Conservation (phyloP, 2,797 vertebrate genomes). For the Tachyglossus aculeatus region DNA sequence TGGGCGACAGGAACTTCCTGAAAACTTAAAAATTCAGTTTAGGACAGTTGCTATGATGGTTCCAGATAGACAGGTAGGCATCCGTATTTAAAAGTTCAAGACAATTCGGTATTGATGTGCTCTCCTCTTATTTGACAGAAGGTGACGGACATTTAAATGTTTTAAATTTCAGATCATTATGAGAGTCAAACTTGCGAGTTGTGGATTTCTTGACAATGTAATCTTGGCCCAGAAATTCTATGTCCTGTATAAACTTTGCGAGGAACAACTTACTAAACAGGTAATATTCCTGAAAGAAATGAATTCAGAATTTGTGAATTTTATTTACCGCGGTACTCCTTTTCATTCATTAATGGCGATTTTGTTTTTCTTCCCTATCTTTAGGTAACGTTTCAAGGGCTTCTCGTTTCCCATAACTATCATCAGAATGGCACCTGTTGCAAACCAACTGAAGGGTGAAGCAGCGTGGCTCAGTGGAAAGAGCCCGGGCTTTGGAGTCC, state of each 20-base stretch:
- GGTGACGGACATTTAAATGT: background rate
- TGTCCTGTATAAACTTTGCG: conserved; percentile 79
- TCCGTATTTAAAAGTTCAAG: background rate
- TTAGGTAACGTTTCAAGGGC: too few relatives aligned
- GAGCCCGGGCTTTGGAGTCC: too few relatives aligned
- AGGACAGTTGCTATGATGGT: conserved; percentile 81
- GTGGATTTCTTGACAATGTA: conserved; percentile 77
- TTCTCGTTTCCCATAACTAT: too few relatives aligned
- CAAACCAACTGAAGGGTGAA: too few relatives aligned
- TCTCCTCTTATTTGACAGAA: background rate
- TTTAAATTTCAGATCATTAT: conserved; percentile 78
- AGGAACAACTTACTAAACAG: conserved; percentile 82
- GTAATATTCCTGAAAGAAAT: conserved; percentile 37
- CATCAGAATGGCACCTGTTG: too few relatives aligned
- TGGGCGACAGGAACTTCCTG: conserved; percentile 79
- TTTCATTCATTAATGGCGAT: too few relatives aligned
- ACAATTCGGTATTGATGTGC: background rate
- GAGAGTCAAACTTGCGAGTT: conserved; percentile 81
- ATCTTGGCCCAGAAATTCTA: conserved; percentile 78
- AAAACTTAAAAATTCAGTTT: conserved; percentile 79
- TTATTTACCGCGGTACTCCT: background rate
- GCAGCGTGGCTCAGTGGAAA: too few relatives aligned
- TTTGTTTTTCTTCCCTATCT: background rate
- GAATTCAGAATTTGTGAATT: background rate
- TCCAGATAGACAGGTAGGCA: conserved; percentile 76